These are phyloP conservation scores for Holothuria glaberrima DNA, from an alignment of 35 echinoderm and acorn worm species.

Conservation along the genomic window DNA sequence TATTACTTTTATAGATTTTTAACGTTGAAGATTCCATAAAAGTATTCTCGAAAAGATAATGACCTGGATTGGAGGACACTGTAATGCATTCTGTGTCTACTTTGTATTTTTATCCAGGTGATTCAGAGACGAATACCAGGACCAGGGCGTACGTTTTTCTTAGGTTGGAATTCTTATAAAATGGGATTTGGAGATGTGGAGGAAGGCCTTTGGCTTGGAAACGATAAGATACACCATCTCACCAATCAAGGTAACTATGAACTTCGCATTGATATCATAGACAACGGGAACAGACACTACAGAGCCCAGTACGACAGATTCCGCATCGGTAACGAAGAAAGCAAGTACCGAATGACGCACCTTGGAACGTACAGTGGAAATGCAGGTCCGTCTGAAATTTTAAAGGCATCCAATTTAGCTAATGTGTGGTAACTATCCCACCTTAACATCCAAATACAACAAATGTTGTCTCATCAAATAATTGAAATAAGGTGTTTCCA, in stretches of 20 bases:
- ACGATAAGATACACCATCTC: constrained; percentile 80
- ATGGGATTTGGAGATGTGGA: constrained; percentile 67
- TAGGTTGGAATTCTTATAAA: constrained; percentile 56
- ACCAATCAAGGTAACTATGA: constrained; percentile 76
- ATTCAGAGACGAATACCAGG: no score
- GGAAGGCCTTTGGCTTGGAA: constrained; percentile 76
- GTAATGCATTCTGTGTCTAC: no score
- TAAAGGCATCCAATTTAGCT: no score
- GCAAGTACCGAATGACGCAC: constrained; percentile 52
- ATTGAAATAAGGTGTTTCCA: no score
- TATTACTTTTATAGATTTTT: no score
- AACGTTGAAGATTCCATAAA: no score
- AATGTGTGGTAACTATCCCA: no score
- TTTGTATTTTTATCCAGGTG: no score
- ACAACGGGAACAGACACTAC: constrained; percentile 41
- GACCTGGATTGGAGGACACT: no score
- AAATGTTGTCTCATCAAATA: no score
- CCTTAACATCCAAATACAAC: no score
- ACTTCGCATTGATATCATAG: constrained; percentile 60
- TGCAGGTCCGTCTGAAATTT: constrained; percentile 28
- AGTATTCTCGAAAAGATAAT: no score
- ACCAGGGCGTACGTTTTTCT: constrained; percentile 39
- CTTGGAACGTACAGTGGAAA: constrained; percentile 58
- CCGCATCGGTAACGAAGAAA: constrained; percentile 39
- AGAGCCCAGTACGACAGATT: constrained; percentile 66